phyloP scores from a whole-genome alignment of 2,888 invertebrate species.

The Drosophila putrida region DNA sequence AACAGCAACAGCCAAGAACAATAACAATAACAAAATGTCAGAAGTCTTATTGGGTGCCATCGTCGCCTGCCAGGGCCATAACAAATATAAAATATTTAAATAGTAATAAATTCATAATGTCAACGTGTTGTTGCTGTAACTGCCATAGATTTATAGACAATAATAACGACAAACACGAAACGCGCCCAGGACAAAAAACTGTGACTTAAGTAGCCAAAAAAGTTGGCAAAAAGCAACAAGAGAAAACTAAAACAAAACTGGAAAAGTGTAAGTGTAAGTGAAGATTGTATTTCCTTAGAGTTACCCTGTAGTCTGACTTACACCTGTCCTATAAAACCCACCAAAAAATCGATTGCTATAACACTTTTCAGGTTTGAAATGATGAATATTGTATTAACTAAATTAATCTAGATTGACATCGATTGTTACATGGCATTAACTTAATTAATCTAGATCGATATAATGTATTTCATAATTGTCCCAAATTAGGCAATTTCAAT shows the following conservation, averaged over 20 bases:
- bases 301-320: neutral
- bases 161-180: conserved; percentile 79
- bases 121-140: conserved; percentile 76
- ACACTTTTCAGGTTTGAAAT: too few relatives aligned
- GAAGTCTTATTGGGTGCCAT: conserved; percentile 74
- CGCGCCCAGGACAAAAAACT: conserved; percentile 44
- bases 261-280: neutral
- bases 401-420: neutral
- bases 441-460: neutral
- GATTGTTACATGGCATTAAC: too few relatives aligned
- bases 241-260: neutral
- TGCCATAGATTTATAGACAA: conserved; percentile 77
- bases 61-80: conserved; percentile 78
- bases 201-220: conserved; percentile 66
- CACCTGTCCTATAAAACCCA: too few relatives aligned
- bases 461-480: neutral
- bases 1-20: conserved; percentile 20
- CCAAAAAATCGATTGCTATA: too few relatives aligned
- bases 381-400: too few relatives aligned
- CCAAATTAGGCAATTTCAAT: neutral
- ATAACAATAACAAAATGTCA: conserved; percentile 37
- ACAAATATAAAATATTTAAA: conserved; percentile 83
- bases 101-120: conserved; percentile 85
- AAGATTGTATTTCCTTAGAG: neutral
- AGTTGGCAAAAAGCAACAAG: conserved; percentile 31